A percentile compares a stretch with the other conserved stretches of the same genome.
These are phyloP conservation scores for Pseudorhiza aurosa DNA, from an alignment of 30 jellyfish, hydroid and myxozoan species.

Conservation along the genomic window DNA sequence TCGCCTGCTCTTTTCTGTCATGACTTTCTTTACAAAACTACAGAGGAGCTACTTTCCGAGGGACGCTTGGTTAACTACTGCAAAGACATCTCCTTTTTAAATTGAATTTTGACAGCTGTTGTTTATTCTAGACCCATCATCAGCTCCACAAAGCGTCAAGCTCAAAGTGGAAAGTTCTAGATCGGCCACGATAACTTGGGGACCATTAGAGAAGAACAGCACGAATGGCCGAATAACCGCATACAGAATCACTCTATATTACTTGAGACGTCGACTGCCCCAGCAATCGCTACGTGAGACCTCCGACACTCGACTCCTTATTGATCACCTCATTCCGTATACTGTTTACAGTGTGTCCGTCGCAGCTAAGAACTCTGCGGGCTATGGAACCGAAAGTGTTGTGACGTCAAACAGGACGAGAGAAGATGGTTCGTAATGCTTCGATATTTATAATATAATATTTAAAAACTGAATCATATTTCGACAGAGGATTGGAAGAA, in stretches of 20 bases:
- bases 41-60: too few relatives aligned
- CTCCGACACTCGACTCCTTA: not conserved
- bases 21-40: too few relatives aligned
- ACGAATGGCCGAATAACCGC: constrained; percentile 42
- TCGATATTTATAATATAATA: not conserved
- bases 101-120: not conserved
- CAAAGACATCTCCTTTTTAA: too few relatives aligned
- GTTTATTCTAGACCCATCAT: constrained; percentile 34
- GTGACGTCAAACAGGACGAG: not conserved
- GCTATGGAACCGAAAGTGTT: constrained; percentile 49
- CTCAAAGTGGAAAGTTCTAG: constrained; percentile 13
- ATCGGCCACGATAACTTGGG: constrained; percentile 20
- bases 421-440: constrained; percentile 60
- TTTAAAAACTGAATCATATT: not conserved
- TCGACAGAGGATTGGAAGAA: too few relatives aligned
- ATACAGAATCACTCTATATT: not conserved
- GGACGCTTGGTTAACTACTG: too few relatives aligned
- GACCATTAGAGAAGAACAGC: not conserved
- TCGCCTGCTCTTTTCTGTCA: too few relatives aligned
- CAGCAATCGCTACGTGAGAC: not conserved
- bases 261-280: not conserved
- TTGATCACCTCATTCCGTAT: constrained; percentile 15
- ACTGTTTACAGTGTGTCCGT: constrained; percentile 31
- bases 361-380: constrained; percentile 57
- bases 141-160: constrained; percentile 27